Evolutionary conservation across 2,113 vertebrate genomes (phyloP).

Genomic region (Tenrec ecaudatus): DNA sequence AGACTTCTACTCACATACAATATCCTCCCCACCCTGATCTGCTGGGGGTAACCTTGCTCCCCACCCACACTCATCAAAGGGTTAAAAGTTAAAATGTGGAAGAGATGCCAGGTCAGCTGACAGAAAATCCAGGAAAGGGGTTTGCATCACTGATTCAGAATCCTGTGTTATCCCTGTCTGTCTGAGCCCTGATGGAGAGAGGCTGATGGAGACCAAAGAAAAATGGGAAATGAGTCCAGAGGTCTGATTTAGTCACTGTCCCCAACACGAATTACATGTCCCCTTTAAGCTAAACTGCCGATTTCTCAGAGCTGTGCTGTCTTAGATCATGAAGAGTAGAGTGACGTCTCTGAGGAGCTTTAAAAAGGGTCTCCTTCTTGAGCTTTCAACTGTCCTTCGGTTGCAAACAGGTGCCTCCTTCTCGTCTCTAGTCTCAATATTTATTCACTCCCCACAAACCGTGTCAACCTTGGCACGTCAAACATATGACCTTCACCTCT

Average conservation of each 20-base stretch:
- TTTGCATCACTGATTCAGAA: background rate
- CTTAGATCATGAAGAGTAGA: background rate
- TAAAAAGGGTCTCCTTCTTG: background rate
- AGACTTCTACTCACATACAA: background rate
- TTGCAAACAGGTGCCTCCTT: background rate
- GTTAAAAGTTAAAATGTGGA: background rate
- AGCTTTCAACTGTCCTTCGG: background rate
- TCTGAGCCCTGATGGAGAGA: background rate
- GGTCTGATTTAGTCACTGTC: background rate
- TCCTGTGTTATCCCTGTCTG: background rate
- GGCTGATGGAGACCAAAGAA: background rate
- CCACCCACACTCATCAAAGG: background rate
- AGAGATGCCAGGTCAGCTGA: background rate
- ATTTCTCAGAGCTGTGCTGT: background rate
- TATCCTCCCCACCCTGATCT: background rate
- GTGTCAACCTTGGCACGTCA: background rate
- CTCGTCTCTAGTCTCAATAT: background rate
- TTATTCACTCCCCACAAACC: background rate
- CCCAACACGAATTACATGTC: background rate
- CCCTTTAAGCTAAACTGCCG: background rate
- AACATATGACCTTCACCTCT: background rate
- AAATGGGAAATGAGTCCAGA: background rate
- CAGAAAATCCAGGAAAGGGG: too few species aligned
- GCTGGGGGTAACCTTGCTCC: background rate
- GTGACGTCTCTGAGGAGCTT: background rate